These are phyloP conservation scores for Hyalella azteca DNA, from an alignment of 2,888 invertebrate genomes.

Conservation along the genomic window DNA sequence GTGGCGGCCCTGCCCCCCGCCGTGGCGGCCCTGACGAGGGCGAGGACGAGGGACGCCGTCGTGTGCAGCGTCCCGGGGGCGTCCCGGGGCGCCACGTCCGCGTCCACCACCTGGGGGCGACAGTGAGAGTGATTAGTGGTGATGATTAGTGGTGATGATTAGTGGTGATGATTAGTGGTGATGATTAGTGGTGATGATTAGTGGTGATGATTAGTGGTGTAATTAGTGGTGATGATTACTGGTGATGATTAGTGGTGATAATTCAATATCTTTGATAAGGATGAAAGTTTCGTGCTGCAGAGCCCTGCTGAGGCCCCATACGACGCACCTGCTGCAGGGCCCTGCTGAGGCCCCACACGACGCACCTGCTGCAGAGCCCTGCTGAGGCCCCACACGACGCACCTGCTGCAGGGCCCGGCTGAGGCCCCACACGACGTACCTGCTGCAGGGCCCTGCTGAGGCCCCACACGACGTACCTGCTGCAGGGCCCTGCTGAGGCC, in stretches of 20 bases:
- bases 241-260: too few relatives aligned
- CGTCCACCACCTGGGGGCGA: constrained; percentile 46
- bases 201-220: too few relatives aligned
- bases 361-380: constrained; percentile 48
- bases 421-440: constrained; percentile 29
- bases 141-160: too few relatives aligned
- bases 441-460: constrained; percentile 43
- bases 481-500: constrained; percentile 48
- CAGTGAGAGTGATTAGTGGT: not conserved
- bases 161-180: too few relatives aligned
- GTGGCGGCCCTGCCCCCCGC: not conserved
- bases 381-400: constrained; percentile 49
- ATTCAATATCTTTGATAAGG: too few relatives aligned
- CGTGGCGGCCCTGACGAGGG: constrained; percentile 61
- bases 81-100: constrained; percentile 57
- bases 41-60: constrained; percentile 46
- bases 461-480: constrained; percentile 49
- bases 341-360: too few relatives aligned
- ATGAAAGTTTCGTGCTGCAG: too few relatives aligned
- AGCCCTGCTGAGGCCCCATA: too few relatives aligned
- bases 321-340: too few relatives aligned
- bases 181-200: too few relatives aligned
- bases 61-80: constrained; percentile 51
- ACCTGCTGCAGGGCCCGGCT: too few relatives aligned
- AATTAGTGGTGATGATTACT: too few relatives aligned